These are phyloP conservation scores for Anhinga anhinga DNA, from an alignment of 2,113 vertebrate species.

Conservation along the genomic window DNA sequence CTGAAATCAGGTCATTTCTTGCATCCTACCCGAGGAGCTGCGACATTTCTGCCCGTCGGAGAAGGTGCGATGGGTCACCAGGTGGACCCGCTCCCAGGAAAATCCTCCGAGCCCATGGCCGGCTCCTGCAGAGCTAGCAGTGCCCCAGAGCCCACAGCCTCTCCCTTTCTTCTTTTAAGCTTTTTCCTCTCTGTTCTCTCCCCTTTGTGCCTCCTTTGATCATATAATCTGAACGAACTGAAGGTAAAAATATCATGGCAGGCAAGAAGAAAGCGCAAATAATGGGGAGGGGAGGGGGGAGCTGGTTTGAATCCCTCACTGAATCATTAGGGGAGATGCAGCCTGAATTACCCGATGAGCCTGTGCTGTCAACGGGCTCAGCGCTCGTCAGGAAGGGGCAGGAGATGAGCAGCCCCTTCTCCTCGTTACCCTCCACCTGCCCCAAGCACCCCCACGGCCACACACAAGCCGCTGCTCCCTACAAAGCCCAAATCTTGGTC, in stretches of 20 bases:
- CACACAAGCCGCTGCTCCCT: neutral
- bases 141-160: constrained; percentile 10
- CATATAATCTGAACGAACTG: constrained; percentile 57
- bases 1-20: neutral
- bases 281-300: neutral
- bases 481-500: neutral
- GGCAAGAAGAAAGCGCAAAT: constrained; percentile 43
- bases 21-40: neutral
- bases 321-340: neutral
- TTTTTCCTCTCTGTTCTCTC: constrained; percentile 49
- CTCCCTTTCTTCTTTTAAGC: constrained; percentile 39
- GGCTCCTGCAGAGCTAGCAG: neutral
- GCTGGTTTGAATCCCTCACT: neutral
- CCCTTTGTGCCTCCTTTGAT: constrained; percentile 70
- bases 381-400: fast-evolving
- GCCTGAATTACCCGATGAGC: neutral
- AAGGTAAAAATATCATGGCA: constrained; percentile 71
- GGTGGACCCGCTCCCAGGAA: neutral
- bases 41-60: neutral
- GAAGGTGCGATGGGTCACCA: neutral
- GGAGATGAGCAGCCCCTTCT: neutral
- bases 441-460: neutral
- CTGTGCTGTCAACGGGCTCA: neutral
- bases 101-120: neutral
- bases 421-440: neutral